Evolutionary conservation across 2,888 invertebrate genomes (phyloP), one percentile per base, ranked within the genome.

Genomic region (Temnothorax rugatulus): DNA sequence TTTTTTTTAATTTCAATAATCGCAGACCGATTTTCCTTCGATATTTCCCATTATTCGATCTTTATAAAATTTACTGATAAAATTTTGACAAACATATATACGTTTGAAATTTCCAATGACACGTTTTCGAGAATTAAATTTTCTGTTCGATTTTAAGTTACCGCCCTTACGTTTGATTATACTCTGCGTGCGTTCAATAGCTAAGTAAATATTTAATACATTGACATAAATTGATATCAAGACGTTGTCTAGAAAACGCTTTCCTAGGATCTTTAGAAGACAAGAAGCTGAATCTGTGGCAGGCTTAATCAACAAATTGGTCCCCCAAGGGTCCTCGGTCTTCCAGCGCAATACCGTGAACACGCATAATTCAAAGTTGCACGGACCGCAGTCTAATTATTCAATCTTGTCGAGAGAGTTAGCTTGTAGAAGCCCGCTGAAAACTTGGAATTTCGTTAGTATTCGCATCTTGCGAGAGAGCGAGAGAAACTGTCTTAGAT

Each of bases 331-430:
- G 90, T 90, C 90, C 86, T 69, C 84, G 21, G 84, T 73, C 85
- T 85, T 83, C 89, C 77, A 84, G 83, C 86, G 88, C 86, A 86
- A 84, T 87, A 73, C 89, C 85, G 85, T 89, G 89, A 91, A 92
- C 91, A 91, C 90, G 91, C 93, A 93, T 94, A 93, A 94, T 94
- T 94, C 93, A 93, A 94, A 94, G 93, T 94, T 94, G 90, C 91
- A 87, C 87, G 89, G 87, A 89, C 92, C 91, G 90, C 92, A 91
- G 91, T 94, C 92, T 94, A 94, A 94, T 94, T 94, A 94, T 92
- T 91, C 89, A 91, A 94, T 93, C 94, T 93, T 93, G 93, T 92
- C 91, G 89, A 88, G 88, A 85, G 88, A 86, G 87, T 88, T 89
- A 25, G 86, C 64, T 71, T 66, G 83, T 64, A 81, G 85, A 79